A percentile compares a stretch with the other conserved stretches of the same genome.
Evolutionary conservation across 2,888 invertebrate species (phyloP).

Genomic region (Octonoba sinensis): DNA sequence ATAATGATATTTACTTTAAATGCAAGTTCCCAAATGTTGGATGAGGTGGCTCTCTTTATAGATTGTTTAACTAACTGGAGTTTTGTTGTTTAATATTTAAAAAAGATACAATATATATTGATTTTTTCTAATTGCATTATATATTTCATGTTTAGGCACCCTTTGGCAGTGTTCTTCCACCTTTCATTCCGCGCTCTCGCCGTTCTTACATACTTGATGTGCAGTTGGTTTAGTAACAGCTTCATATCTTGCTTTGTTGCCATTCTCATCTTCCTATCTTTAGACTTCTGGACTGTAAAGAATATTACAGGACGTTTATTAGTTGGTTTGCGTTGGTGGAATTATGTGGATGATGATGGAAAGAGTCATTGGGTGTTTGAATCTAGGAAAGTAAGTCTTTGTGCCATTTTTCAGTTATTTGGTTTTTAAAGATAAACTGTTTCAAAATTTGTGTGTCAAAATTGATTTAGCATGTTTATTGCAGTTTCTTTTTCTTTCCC

Average conservation of each 20-base stretch:
- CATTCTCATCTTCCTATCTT: constrained; percentile 88
- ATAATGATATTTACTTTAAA: too few species aligned
- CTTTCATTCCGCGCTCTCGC: constrained; percentile 87
- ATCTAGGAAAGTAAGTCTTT: constrained; percentile 80
- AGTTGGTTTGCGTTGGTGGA: constrained; percentile 99
- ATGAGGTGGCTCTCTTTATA: too few species aligned
- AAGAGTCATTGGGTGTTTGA: constrained; percentile 99
- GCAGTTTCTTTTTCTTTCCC: neutral
- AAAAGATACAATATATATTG: too few species aligned
- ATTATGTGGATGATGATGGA: constrained; percentile 97
- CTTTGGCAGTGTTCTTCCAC: constrained; percentile 92
- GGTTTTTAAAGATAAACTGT: neutral
- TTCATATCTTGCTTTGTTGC: constrained; percentile 97
- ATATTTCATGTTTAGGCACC: constrained; percentile 77
- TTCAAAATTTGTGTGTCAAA: neutral
- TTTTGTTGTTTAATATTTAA: too few species aligned
- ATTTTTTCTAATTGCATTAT: neutral
- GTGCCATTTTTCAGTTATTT: neutral
- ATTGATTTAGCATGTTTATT: neutral
- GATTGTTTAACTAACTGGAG: too few species aligned
- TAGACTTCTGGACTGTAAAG: constrained; percentile 99
- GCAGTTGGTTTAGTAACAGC: constrained; percentile 88
- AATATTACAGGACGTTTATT: constrained; percentile 91
- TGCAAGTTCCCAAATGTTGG: too few species aligned
- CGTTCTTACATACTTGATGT: constrained; percentile 87